Conservation (phyloP, 2,113 vertebrate genomes). For the Actenoides hombroni region DNA sequence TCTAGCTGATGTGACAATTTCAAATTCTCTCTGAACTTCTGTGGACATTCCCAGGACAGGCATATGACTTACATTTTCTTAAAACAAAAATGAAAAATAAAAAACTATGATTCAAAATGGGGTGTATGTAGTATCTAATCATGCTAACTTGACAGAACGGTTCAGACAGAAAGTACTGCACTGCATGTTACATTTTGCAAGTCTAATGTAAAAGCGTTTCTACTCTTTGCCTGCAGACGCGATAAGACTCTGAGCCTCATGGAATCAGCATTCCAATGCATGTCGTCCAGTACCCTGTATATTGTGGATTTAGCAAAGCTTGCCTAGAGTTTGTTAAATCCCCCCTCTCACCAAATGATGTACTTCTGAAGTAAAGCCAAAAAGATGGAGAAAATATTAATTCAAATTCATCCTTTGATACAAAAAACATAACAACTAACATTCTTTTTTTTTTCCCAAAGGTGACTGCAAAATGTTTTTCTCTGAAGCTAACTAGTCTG, state of each 20-base stretch:
- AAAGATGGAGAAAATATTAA: constrained; percentile 19
- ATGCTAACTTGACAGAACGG: neutral
- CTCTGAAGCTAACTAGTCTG: neutral
- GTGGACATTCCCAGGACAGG: neutral
- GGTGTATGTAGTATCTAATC: neutral
- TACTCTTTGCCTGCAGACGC: constrained; percentile 23
- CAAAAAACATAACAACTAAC: neutral
- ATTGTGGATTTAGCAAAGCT: constrained; percentile 52
- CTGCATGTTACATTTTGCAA: constrained; percentile 36
- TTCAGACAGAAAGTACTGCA: constrained; percentile 4
- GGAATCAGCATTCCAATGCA: constrained; percentile 36
- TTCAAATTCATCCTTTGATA: neutral
- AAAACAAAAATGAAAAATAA: neutral
- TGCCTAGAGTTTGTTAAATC: constrained; percentile 44
- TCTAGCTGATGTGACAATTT: neutral
- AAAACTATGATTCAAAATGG: neutral
- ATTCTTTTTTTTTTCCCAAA: neutral
- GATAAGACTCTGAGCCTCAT: neutral
- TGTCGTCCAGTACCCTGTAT: constrained; percentile 6
- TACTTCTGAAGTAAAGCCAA: constrained; percentile 46
- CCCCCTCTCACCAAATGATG: neutral
- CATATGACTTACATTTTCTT: neutral
- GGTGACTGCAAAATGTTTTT: neutral
- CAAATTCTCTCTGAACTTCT: neutral
- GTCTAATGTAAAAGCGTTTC: constrained; percentile 48